phyloP scores from a whole-genome alignment of 2,888 invertebrate species.

The Pachycephus smyrnensis region DNA sequence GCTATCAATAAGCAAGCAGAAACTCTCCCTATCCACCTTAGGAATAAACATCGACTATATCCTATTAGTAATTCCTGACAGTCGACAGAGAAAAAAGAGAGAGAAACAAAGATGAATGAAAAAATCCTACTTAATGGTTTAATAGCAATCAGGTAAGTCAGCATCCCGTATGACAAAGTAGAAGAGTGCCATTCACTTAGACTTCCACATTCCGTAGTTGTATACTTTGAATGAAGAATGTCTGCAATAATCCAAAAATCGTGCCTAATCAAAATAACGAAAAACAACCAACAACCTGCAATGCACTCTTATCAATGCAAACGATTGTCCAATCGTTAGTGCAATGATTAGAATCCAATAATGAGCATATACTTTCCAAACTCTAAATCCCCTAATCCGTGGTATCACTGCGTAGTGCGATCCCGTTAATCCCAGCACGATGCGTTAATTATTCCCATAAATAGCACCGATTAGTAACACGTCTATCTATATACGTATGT shows the following conservation, averaged over 20 bases:
- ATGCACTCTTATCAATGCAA: neutral
- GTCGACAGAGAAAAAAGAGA: neutral
- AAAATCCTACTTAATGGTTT: neutral
- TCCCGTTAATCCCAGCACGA: neutral
- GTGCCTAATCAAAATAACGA: neutral
- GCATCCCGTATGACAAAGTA: neutral
- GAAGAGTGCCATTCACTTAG: neutral
- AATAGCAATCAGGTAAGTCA: neutral
- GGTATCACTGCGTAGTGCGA: neutral
- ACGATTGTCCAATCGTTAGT: neutral
- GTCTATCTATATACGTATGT: neutral
- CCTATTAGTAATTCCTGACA: neutral
- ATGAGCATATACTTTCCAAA: neutral
- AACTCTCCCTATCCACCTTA: neutral
- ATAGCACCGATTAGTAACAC: neutral
- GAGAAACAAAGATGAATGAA: neutral
- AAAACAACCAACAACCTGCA: neutral
- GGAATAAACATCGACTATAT: neutral
- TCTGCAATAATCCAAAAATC: neutral
- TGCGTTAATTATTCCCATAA: neutral
- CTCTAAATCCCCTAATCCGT: neutral
- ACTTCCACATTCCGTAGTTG: neutral
- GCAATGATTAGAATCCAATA: neutral
- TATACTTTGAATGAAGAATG: neutral
- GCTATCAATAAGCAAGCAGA: neutral